These are phyloP conservation scores for Cephus runcator DNA, from an alignment of 2,888 invertebrate genomes.

Conservation along the genomic window DNA sequence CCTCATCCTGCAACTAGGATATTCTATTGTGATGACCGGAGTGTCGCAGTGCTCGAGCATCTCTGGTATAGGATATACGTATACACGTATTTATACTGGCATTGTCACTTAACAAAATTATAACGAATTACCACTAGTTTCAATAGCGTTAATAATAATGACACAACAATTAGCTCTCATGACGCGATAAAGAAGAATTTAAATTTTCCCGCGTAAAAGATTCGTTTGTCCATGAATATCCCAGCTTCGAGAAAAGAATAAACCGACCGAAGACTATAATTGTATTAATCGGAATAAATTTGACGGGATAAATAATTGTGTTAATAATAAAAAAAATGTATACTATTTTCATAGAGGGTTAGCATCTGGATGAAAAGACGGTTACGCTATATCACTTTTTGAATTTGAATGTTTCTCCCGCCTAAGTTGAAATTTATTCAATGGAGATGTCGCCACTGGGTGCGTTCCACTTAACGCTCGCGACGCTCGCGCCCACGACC, in stretches of 20 bases:
- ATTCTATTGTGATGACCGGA: slow-evolving; percentile 1
- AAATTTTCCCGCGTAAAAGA: no score
- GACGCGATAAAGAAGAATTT: neutral
- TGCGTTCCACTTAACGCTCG: no score
- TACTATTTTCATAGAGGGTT: neutral
- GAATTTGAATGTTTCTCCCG: neutral
- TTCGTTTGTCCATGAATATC: no score
- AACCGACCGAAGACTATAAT: no score
- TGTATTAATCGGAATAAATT: no score
- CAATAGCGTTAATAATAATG: neutral
- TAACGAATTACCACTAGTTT: neutral
- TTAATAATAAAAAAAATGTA: neutral
- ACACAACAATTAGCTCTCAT: neutral
- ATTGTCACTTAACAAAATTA: neutral
- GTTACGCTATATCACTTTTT: neutral
- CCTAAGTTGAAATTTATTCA: neutral
- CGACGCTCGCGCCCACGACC: no score
- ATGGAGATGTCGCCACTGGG: neutral
- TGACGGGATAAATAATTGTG: neutral
- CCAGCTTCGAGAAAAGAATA: no score
- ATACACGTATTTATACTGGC: neutral
- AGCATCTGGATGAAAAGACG: neutral
- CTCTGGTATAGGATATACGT: neutral
- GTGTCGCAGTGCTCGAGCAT: neutral
- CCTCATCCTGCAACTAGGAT: neutral